Base-by-base conservation (phyloP, 1,140 invertebrate genomes). In the Eufriesea mexicana region DNA sequence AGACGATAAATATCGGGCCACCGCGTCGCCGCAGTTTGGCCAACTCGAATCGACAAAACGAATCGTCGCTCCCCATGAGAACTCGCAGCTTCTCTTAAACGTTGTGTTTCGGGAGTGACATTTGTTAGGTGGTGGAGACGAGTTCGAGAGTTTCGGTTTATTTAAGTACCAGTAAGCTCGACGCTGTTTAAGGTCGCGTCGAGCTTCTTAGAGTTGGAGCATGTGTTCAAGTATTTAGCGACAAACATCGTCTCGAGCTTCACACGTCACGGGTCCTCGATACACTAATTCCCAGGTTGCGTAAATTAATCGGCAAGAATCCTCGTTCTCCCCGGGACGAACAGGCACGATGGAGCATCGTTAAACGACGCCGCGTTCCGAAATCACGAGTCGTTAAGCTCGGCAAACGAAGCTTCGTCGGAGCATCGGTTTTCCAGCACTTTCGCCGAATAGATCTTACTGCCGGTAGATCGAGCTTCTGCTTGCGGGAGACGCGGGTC, bases 31-130 rank as follows among this genome's bases (percentile, higher is more conserved):
- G 8, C 4, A n/a, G 23, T 66, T 73, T 62, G 6, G 12, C 57
- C 16, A 74, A 86, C 14, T 80, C 28, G 25, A 5, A n/a, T n/a
- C n/a, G n/a, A n/a, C n/a, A n/a, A 0, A 70, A 42, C 23, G 55
- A 61, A 62, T 42, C 67, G 42, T 4, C 20, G 12, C 8, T 16
- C 18, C 0, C 49, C n/a, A n/a, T 18, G 59, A 2, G n/a, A 62
- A 64, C 45, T 62, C 14, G 54, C 51, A 57, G 51, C 12, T 45
- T 18, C 54, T 16, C 55, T 74, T 74, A 47, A 74, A 74, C 14
- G 7, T 4, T 25, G 20, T 12, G 9, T 23, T 59, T 59, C 28
- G 6, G 18, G 5, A 18, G 8, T 10, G 12, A 2, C 28, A 8
- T 55, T 72, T 4, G 49, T 23, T 71, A 25, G 20, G 6, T 16